Conservation (phyloP, 2,113 vertebrate species). For the Nymphicus hollandicus region DNA sequence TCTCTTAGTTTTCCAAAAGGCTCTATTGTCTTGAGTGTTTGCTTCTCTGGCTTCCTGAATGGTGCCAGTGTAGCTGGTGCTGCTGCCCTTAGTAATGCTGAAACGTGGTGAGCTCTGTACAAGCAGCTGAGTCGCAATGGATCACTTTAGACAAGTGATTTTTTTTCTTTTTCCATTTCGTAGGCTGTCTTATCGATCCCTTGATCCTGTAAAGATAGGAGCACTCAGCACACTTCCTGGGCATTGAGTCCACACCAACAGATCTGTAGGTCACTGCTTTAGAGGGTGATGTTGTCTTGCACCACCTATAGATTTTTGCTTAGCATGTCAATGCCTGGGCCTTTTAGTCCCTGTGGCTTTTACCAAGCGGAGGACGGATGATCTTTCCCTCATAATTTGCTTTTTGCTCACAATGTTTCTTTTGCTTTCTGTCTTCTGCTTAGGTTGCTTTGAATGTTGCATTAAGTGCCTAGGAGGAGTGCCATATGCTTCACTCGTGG, state of each 20-base stretch:
- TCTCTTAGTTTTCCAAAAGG: not conserved
- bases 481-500: constrained; percentile 95
- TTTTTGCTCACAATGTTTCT: not conserved
- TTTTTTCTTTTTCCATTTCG: constrained; percentile 46
- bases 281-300: constrained; percentile 41
- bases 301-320: constrained; percentile 46
- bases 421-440: constrained; percentile 49
- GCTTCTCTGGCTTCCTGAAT: not conserved
- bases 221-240: constrained; percentile 26
- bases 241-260: not conserved
- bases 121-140: not conserved
- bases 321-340: not conserved
- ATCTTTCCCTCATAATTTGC: constrained; percentile 25
- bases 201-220: constrained; percentile 7
- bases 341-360: constrained; percentile 23
- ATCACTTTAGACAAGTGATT: constrained; percentile 5
- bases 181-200: not conserved
- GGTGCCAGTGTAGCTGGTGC: not conserved
- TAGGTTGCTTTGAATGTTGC: constrained; percentile 99
- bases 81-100: not conserved
- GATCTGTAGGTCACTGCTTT: constrained; percentile 35
- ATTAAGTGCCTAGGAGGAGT: constrained; percentile 98
- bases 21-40: not conserved
- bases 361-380: not conserved
- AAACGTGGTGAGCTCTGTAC: not conserved